These are phyloP conservation scores for Potamarius usumacintae DNA, from an alignment of 2,113 vertebrate species.

Conservation along the genomic window DNA sequence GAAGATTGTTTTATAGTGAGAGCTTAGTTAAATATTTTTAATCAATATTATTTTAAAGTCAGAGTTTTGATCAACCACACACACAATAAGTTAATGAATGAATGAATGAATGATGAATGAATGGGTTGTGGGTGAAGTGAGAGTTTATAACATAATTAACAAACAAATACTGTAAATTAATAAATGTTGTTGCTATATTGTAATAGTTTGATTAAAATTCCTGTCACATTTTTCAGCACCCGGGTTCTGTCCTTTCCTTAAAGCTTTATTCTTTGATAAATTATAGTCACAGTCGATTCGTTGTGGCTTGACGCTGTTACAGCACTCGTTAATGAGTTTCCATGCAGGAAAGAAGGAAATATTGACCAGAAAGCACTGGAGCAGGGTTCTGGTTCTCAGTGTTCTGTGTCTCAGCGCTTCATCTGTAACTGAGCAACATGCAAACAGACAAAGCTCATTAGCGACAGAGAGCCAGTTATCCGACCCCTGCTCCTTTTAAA, in stretches of 20 bases:
- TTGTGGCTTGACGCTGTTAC: constrained; percentile 44
- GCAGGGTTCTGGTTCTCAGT: constrained; percentile 56
- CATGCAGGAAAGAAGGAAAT: constrained; percentile 58
- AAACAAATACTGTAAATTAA: not conserved
- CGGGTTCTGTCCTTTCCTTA: not conserved
- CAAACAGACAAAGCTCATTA: constrained; percentile 77
- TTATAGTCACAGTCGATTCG: not conserved
- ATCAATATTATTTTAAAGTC: not conserved
- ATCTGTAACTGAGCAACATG: constrained; percentile 76
- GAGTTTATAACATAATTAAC: not conserved
- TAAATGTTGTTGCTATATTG: not conserved
- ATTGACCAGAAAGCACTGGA: constrained; percentile 60
- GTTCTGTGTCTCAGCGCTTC: constrained; percentile 49
- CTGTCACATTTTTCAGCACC: not conserved
- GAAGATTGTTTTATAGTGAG: not conserved
- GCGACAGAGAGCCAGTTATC: constrained; percentile 69
- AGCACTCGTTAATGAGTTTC: constrained; percentile 61
- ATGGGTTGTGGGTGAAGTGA: too few species aligned
- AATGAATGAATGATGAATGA: not conserved
- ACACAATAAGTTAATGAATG: not conserved
- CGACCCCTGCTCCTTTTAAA: constrained; percentile 68
- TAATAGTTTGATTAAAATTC: not conserved
- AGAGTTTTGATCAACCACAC: not conserved
- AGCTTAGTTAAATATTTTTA: not conserved
- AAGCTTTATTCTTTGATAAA: constrained; percentile 3